Conservation (phyloP, 2,888 invertebrate species). For the Sinelater perroti region DNA sequence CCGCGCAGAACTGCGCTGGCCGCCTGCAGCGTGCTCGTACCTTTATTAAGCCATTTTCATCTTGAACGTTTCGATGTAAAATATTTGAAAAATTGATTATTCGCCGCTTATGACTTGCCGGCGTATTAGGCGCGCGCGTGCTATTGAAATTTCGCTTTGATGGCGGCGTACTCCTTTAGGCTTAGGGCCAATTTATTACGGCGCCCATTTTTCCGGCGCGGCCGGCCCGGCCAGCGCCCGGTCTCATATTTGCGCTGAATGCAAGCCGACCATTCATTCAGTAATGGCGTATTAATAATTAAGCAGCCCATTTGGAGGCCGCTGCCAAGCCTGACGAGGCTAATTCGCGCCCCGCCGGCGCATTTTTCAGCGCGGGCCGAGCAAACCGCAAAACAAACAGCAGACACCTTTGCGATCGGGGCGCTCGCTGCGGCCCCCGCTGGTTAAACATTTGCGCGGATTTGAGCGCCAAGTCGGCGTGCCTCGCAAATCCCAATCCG, state of each 20-base stretch:
- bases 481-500: constrained; percentile 52
- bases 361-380: no score
- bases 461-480: constrained; percentile 28
- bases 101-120: constrained; percentile 43
- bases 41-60: constrained; percentile 58
- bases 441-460: constrained; percentile 36
- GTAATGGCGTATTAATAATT: constrained; percentile 40
- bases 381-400: constrained; percentile 27
- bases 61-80: constrained; percentile 53
- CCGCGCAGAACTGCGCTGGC: constrained; percentile 36
- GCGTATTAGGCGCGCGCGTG: constrained; percentile 15
- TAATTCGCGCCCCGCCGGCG: constrained; percentile 14
- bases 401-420: constrained; percentile 22
- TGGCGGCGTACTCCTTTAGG: constrained; percentile 5
- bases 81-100: constrained; percentile 58
- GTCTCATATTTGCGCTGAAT: constrained; percentile 22
- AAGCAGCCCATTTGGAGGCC: constrained; percentile 29
- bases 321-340: constrained; percentile 18
- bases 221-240: neutral
- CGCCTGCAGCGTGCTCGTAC: constrained; percentile 52
- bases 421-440: constrained; percentile 30
- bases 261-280: constrained; percentile 30
- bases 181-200: neutral
- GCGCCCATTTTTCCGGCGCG: neutral
- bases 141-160: constrained; percentile 26